Evolutionary conservation across 1,140 invertebrate genomes (phyloP).

Genomic region (Drosophila pandora): DNA sequence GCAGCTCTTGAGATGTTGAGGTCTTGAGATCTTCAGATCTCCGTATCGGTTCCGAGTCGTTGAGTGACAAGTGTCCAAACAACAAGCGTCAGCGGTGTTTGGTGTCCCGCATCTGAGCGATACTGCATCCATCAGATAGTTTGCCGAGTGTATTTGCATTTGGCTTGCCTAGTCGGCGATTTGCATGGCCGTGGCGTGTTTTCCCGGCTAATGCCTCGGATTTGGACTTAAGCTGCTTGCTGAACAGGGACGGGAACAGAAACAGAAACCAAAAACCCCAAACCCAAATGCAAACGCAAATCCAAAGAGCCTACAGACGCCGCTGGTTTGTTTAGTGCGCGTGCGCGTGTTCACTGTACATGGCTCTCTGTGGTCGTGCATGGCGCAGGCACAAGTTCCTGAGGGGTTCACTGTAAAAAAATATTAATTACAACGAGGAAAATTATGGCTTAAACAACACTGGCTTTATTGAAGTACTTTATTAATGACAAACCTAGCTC

Average conservation of each 20-base stretch:
- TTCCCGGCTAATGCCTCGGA: conserved; percentile 54
- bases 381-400: conserved; percentile 47
- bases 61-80: conserved; percentile 73
- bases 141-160: conserved; percentile 66
- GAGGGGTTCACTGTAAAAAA: conserved; percentile 11
- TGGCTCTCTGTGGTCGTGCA: conserved; percentile 36
- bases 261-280: conserved; percentile 6
- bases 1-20: conserved; percentile 42
- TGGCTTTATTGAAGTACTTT: too few species aligned
- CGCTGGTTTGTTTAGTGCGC: conserved; percentile 76
- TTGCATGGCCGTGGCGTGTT: conserved; percentile 63
- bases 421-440: not conserved
- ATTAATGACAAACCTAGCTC: too few species aligned
- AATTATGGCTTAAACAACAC: not conserved
- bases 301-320: conserved; percentile 26
- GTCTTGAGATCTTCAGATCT: conserved; percentile 27
- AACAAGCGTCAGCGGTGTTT: conserved; percentile 65
- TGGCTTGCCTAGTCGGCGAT: conserved; percentile 27
- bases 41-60: conserved; percentile 66
- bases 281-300: not conserved
- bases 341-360: conserved; percentile 71
- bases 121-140: conserved; percentile 63
- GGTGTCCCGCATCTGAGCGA: conserved; percentile 22
- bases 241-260: conserved; percentile 3
- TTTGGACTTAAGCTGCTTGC: conserved; percentile 12